Evolutionary conservation across 2,113 vertebrate genomes (phyloP), one percentile per base, ranked within the genome.

Genomic region (Sardina pilchardus): DNA sequence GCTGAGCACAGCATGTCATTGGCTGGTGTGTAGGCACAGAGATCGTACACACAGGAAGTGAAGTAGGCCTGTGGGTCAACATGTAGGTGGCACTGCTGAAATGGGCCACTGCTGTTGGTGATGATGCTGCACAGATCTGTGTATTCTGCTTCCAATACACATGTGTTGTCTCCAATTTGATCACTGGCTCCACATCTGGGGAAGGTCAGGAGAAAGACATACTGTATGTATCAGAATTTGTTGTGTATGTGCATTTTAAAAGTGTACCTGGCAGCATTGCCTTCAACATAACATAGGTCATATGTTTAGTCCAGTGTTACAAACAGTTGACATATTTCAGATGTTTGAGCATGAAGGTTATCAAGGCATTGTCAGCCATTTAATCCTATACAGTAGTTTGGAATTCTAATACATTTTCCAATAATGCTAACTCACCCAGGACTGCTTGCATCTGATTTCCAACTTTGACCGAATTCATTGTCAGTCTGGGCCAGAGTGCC

Each of bases 21-120:
- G 3, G 88, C 84, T 24, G 89, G 91, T 85, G 94, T 93, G 87
- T 95, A 95, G 56, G 89, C 89, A 3, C 87, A 94, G 1, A 94
- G 81, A 10, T 95, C 94, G 83, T 90, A 90, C 24, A 93, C 89
- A 21, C 94, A 95, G 84, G 93, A 80, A 16, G 10, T 86, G 59
- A 92, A 88, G 75, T 91, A 94, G 0, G 89, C 88, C 0, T 86
- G 75, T 1, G 85, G 94, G 59, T 92, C 82, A 48, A 93, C 89
- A 1, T 85, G 0, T 0, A 82, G 43, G 0, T 92, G 90, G 81
- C 95, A 94, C 85, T 91, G 90, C 0, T 87, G 83, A 63, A 94
- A 94, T 16, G 94, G 91, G 0, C 95, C 91, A 0, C 88, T 93
- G 16, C 47, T 82, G 81, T 94, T 94, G 26, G 82, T 89, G 82